Percentiles rank a stretch among this genome's conserved stretches.
Conservation (phyloP, 2,113 vertebrate species). For the Anser cygnoides region DNA sequence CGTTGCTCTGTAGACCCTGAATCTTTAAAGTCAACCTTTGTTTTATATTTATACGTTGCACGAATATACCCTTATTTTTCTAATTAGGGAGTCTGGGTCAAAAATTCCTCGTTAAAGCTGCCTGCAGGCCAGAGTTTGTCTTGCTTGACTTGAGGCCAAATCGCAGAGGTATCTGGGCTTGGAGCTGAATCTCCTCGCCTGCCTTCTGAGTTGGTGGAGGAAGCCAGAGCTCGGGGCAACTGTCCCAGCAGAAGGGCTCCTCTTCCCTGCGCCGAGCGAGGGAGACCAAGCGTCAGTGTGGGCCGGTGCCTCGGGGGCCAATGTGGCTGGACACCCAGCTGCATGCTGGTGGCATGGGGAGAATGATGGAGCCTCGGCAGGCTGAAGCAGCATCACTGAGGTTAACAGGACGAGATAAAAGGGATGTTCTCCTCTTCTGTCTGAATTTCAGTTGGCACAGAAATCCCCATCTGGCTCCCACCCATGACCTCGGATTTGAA, state of each 20-base stretch:
- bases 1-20: neutral
- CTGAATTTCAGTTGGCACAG: neutral
- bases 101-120: slow-evolving; percentile 18
- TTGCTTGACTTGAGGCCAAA: slow-evolving; percentile 22
- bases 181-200: neutral
- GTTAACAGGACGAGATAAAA: neutral
- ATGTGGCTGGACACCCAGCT: no score
- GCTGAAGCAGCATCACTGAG: neutral
- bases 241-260: no score
- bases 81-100: neutral
- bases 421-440: neutral
- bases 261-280: rapidly evolving
- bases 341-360: no score
- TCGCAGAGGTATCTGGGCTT: neutral
- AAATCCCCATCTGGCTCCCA: neutral
- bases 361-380: rapidly evolving
- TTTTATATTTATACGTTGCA: neutral
- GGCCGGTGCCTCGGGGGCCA: no score
- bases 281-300: neutral
- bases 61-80: slow-evolving; percentile 33
- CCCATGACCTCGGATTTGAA: neutral
- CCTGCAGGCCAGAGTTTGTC: slow-evolving; percentile 14
- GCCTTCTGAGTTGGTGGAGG: neutral
- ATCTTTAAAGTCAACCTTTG: neutral
- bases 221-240: neutral